Percentiles rank a stretch among this genome's conserved stretches.
Evolutionary conservation across 2,797 vertebrate species (phyloP).

Genomic region (Nasua narica): DNA sequence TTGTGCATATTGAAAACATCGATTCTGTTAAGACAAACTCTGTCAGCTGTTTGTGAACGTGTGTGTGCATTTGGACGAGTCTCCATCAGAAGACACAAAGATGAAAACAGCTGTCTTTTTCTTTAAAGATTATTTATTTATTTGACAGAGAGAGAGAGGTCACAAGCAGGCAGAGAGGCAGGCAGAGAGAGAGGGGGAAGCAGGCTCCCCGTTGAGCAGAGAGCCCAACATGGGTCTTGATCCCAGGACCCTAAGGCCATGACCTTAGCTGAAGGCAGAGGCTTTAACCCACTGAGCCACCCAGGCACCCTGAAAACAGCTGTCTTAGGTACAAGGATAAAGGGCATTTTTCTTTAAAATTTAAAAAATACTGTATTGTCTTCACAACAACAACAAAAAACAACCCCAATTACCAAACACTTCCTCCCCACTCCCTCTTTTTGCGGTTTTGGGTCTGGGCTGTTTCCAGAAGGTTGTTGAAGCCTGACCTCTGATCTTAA

Average conservation of each 20-base stretch:
- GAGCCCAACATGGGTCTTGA: too few relatives aligned
- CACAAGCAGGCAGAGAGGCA: too few relatives aligned
- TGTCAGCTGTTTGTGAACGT: not conserved
- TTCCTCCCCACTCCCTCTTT: not conserved
- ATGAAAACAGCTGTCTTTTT: too few relatives aligned
- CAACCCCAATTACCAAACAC: not conserved
- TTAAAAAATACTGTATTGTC: not conserved
- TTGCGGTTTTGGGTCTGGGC: not conserved
- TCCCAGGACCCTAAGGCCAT: too few relatives aligned
- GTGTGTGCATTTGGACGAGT: not conserved
- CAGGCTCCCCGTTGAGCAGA: too few relatives aligned
- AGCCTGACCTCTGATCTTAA: not conserved
- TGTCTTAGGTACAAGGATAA: not conserved
- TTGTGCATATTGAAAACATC: not conserved
- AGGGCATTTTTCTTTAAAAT: constrained; percentile 1
- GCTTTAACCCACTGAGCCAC: too few relatives aligned
- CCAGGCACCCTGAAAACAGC: not conserved
- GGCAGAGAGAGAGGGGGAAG: too few relatives aligned
- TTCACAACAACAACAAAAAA: not conserved
- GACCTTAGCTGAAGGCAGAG: too few relatives aligned
- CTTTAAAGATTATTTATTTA: too few relatives aligned
- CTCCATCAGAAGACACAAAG: not conserved
- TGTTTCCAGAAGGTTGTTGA: constrained; percentile 33
- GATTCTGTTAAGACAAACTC: not conserved
- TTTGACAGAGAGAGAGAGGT: too few relatives aligned